A percentile compares a stretch with the other conserved stretches of the same genome.
Evolutionary conservation across 2,113 vertebrate genomes (phyloP).

Genomic region (Solenodon paradoxus): DNA sequence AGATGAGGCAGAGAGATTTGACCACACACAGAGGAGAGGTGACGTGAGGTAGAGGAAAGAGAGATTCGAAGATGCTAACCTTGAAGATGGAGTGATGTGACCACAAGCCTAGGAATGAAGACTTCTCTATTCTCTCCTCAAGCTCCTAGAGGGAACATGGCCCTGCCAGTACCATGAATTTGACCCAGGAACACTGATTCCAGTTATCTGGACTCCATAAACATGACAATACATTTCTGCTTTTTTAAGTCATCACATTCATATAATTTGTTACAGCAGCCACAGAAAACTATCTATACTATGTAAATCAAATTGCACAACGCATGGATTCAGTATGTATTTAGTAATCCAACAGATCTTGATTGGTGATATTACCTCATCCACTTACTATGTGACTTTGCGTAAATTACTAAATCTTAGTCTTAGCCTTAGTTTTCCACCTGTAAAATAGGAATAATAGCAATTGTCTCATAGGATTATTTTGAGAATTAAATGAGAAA

Average conservation of each 20-base stretch:
- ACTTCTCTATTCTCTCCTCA: too few relatives aligned
- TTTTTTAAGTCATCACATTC: too few relatives aligned
- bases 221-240: too few relatives aligned
- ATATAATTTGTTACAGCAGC: not conserved
- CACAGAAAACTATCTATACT: not conserved
- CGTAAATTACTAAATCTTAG: not conserved
- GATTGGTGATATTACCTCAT: not conserved
- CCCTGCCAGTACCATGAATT: too few relatives aligned
- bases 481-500: too few relatives aligned
- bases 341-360: not conserved
- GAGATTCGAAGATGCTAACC: too few relatives aligned
- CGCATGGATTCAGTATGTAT: not conserved
- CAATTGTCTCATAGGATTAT: too few relatives aligned
- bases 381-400: not conserved
- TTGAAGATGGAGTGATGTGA: not conserved
- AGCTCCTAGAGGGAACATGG: too few relatives aligned
- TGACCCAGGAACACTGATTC: too few relatives aligned
- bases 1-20: not conserved
- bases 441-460: too few relatives aligned
- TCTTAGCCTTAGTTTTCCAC: not conserved
- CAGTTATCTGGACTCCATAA: too few relatives aligned
- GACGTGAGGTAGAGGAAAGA: not conserved
- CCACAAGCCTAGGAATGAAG: not conserved
- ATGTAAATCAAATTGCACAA: not conserved
- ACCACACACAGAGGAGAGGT: not conserved